Percentiles rank a stretch among this genome's conserved stretches.
These are phyloP conservation scores for Centropus unirufus DNA, from an alignment of 2,113 vertebrate genomes.

Conservation along the genomic window DNA sequence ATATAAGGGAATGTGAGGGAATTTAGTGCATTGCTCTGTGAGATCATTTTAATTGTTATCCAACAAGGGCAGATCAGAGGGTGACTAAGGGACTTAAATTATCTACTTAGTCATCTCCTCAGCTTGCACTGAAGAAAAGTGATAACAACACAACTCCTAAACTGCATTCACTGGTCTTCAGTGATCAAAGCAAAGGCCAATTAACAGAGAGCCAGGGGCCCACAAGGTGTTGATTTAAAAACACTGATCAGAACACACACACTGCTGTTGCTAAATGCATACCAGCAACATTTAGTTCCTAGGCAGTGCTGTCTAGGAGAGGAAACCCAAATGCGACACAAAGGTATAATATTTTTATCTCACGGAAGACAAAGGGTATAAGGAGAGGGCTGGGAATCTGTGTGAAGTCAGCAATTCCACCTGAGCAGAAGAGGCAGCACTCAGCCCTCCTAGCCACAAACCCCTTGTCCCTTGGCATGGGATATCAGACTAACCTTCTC, in stretches of 20 bases:
- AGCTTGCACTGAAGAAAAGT: conserved; percentile 42
- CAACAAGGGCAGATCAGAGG: conserved; percentile 50
- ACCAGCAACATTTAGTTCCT: not conserved
- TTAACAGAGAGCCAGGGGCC: conserved; percentile 8
- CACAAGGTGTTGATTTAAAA: conserved; percentile 24
- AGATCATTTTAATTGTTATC: conserved; percentile 57
- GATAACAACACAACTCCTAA: conserved; percentile 13
- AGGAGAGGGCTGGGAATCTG: not conserved
- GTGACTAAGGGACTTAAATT: conserved; percentile 43
- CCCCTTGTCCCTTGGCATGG: not conserved
- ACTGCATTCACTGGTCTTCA: not conserved
- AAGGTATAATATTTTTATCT: not conserved
- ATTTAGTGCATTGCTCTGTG: conserved; percentile 17
- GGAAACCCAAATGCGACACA: not conserved
- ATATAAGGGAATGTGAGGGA: conserved; percentile 24
- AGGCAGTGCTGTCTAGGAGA: not conserved
- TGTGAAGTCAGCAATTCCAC: not conserved
- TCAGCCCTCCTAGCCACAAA: not conserved
- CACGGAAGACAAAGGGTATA: not conserved
- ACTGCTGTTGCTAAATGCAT: not conserved
- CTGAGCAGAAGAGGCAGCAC: not conserved
- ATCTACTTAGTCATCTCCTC: conserved; percentile 26
- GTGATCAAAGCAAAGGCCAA: conserved; percentile 45
- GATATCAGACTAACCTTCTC: not conserved
- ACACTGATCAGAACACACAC: not conserved